A percentile compares a stretch with the other conserved stretches of the same genome.
Evolutionary conservation across 2,888 invertebrate species (phyloP).

Genomic region (Timandra comae): DNA sequence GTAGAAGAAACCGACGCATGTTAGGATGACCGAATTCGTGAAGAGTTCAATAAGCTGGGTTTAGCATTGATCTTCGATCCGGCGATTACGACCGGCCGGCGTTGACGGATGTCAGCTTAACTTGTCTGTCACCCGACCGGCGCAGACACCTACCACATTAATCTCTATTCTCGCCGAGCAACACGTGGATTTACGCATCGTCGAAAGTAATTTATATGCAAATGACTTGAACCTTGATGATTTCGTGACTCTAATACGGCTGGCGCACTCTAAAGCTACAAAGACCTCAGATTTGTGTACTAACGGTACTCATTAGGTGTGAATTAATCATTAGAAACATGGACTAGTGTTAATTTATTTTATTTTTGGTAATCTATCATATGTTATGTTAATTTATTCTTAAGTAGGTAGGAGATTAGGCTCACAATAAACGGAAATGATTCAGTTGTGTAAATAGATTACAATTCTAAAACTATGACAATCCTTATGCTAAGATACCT

Average conservation of each 20-base stretch:
- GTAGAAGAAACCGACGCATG: conserved; percentile 30
- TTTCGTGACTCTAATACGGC: conserved; percentile 64
- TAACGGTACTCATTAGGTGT: conserved; percentile 42
- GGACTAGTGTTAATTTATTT: conserved; percentile 20
- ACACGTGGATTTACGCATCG: conserved; percentile 72
- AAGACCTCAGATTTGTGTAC: conserved; percentile 41
- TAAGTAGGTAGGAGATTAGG: no score
- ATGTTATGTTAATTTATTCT: no score
- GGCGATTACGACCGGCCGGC: conserved; percentile 62
- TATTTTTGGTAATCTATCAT: conserved; percentile 18
- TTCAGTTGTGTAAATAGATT: no score
- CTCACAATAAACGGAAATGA: no score
- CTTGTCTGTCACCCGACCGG: conserved; percentile 65
- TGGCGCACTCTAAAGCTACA: conserved; percentile 44
- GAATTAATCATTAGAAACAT: conserved; percentile 32
- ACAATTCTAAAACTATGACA: no score
- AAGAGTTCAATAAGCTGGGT: conserved; percentile 70
- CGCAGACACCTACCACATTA: conserved; percentile 67
- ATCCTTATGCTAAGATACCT: no score
- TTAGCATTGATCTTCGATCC: conserved; percentile 73
- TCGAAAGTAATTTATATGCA: conserved; percentile 75
- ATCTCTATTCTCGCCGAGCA: conserved; percentile 69
- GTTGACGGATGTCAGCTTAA: conserved; percentile 76
- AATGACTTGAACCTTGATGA: conserved; percentile 69
- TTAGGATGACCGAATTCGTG: conserved; percentile 49